A percentile compares a stretch with the other conserved stretches of the same genome.
Conservation (phyloP, 1,140 invertebrate species). For the Pissodes strobi region DNA sequence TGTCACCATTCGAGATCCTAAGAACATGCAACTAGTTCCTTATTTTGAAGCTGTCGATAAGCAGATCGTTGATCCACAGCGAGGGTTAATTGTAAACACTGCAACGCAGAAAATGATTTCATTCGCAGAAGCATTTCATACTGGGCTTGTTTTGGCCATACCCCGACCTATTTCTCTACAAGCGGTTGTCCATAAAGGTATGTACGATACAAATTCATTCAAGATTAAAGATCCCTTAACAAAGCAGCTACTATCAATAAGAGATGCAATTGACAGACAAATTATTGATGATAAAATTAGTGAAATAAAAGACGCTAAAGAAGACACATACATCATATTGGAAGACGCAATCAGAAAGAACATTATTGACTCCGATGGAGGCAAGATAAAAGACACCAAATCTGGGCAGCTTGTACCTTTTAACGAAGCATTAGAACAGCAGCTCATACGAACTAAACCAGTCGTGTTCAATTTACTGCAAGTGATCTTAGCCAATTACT, state of each 20-base stretch:
- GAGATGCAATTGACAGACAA: constrained; percentile 76
- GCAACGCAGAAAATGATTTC: constrained; percentile 70
- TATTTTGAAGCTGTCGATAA: constrained; percentile 76
- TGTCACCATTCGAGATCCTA: constrained; percentile 70
- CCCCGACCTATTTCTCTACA: constrained; percentile 75
- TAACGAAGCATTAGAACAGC: constrained; percentile 70
- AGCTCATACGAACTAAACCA: constrained; percentile 71
- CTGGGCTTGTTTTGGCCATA: constrained; percentile 69
- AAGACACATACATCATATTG: constrained; percentile 69
- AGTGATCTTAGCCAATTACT: constrained; percentile 79
- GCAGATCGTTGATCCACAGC: constrained; percentile 75
- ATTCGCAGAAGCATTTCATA: constrained; percentile 70
- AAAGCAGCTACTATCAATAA: constrained; percentile 70
- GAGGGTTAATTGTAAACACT: constrained; percentile 71
- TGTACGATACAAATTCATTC: constrained; percentile 73
- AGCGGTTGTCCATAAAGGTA: constrained; percentile 70
- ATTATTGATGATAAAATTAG: constrained; percentile 83
- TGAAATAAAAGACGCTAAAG: constrained; percentile 77
- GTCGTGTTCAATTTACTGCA: constrained; percentile 73
- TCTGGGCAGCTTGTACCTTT: constrained; percentile 69
- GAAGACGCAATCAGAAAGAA: constrained; percentile 69
- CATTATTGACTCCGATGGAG: constrained; percentile 72
- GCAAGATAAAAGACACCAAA: constrained; percentile 70
- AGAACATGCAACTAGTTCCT: constrained; percentile 71
- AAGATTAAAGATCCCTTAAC: constrained; percentile 74